Evolutionary conservation across 2,888 invertebrate species (phyloP).

Genomic region (Tinea pellionella): DNA sequence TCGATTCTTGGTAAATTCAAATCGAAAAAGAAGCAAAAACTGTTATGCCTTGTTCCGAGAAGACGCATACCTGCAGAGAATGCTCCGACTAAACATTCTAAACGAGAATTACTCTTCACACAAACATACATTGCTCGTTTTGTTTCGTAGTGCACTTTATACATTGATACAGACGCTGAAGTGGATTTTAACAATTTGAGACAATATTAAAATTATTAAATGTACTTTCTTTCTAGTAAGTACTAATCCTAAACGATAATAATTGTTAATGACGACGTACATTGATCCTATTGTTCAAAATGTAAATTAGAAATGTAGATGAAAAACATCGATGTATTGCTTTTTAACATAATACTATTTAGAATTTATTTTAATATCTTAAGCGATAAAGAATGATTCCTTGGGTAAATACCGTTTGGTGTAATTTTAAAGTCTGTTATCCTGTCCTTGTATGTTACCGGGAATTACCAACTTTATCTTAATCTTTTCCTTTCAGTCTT

Average conservation of each 20-base stretch:
- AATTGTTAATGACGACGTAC: neutral
- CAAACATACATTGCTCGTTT: neutral
- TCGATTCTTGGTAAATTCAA: slow-evolving; percentile 64
- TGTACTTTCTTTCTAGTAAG: no score
- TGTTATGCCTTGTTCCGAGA: slow-evolving; percentile 53
- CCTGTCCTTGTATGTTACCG: neutral
- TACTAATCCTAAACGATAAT: neutral
- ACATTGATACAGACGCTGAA: no score
- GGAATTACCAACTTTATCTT: neutral
- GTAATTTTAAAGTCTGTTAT: no score
- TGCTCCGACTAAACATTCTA: neutral
- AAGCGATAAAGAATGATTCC: no score
- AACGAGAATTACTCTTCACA: neutral
- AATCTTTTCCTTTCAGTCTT: neutral
- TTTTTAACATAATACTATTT: no score
- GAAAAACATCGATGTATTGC: neutral
- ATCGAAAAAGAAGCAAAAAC: slow-evolving; percentile 69
- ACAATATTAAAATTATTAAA: no score
- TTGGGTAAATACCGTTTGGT: no score
- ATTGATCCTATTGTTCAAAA: neutral
- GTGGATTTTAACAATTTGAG: no score
- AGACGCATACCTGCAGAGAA: slow-evolving; percentile 53
- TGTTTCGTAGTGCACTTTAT: neutral
- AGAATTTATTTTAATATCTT: no score
- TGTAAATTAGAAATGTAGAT: neutral